Percentiles rank a stretch among this genome's conserved stretches.
Evolutionary conservation across 2,113 vertebrate species (phyloP).

Genomic region (Rhynchomys soricoides): DNA sequence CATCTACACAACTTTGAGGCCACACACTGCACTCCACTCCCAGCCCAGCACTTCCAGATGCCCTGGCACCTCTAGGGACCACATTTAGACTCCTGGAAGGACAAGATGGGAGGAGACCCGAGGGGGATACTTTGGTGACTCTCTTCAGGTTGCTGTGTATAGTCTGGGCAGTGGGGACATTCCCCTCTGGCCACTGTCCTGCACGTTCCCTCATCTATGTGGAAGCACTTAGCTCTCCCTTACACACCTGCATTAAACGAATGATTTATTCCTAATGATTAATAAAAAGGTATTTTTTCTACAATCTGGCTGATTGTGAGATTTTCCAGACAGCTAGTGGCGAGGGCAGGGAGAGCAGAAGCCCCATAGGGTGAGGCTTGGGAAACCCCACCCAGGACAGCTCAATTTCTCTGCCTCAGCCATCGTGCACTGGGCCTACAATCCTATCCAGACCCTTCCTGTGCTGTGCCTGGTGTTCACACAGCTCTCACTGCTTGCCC

Average conservation of each 20-base stretch:
- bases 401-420: background rate
- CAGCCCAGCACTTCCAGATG: conserved; percentile 88
- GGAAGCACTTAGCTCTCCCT: conserved; percentile 35
- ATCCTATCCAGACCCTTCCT: too few species aligned
- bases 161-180: conserved; percentile 33
- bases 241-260: conserved; percentile 60
- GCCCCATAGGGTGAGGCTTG: background rate
- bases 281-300: conserved; percentile 85
- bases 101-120: background rate
- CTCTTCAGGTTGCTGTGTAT: conserved; percentile 49
- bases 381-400: background rate
- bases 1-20: conserved; percentile 93
- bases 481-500: background rate
- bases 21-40: conserved; percentile 94
- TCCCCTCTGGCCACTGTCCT: background rate
- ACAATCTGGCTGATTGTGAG: conserved; percentile 54
- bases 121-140: conserved; percentile 18
- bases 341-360: background rate
- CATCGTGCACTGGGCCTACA: background rate
- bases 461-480: background rate
- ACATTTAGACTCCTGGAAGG: background rate
- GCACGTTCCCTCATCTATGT: conserved; percentile 32
- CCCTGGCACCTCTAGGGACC: conserved; percentile 89
- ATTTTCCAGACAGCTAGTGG: background rate
- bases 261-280: conserved; percentile 75